phyloP scores from a whole-genome alignment of 2,888 invertebrate genomes.

The Megalurothrips usitatus region DNA sequence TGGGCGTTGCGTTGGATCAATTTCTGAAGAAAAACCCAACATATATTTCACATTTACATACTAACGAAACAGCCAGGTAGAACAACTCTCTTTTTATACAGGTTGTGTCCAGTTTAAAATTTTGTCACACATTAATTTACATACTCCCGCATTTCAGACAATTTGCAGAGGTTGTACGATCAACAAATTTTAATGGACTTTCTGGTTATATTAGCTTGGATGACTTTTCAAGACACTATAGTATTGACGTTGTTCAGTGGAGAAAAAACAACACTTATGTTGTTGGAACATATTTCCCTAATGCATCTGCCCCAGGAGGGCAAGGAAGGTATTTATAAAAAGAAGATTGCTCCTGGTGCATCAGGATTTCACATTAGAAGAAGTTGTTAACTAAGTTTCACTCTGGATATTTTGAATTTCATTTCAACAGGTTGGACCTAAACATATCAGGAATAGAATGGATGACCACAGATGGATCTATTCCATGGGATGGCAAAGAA shows the following conservation, averaged over 20 bases:
- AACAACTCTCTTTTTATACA: not conserved
- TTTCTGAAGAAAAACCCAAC: slow-evolving; percentile 59
- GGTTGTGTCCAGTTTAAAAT: not conserved
- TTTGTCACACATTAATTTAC: slow-evolving; percentile 17
- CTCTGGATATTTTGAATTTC: not conserved
- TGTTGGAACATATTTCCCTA: slow-evolving; percentile 58
- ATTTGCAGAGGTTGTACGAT: slow-evolving; percentile 58
- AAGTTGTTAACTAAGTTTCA: not conserved
- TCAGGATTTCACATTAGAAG: not conserved
- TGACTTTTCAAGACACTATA: slow-evolving; percentile 62
- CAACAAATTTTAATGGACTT: slow-evolving; percentile 67
- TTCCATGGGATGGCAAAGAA: slow-evolving; percentile 64
- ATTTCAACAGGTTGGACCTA: slow-evolving; percentile 46
- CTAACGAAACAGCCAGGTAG: slow-evolving; percentile 47
- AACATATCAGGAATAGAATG: slow-evolving; percentile 57
- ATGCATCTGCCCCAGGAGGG: slow-evolving; percentile 36
- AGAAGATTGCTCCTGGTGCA: not conserved
- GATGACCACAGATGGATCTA: slow-evolving; percentile 56
- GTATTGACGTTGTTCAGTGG: slow-evolving; percentile 59
- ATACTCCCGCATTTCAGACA: slow-evolving; percentile 46
- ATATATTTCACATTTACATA: slow-evolving; percentile 54
- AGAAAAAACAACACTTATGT: slow-evolving; percentile 48
- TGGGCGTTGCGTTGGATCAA: slow-evolving; percentile 64
- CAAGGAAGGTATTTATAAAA: not conserved
- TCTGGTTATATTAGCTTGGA: slow-evolving; percentile 67